These are phyloP conservation scores for Drosophila neonasuta DNA, from an alignment of 2,888 invertebrate species.

Conservation along the genomic window DNA sequence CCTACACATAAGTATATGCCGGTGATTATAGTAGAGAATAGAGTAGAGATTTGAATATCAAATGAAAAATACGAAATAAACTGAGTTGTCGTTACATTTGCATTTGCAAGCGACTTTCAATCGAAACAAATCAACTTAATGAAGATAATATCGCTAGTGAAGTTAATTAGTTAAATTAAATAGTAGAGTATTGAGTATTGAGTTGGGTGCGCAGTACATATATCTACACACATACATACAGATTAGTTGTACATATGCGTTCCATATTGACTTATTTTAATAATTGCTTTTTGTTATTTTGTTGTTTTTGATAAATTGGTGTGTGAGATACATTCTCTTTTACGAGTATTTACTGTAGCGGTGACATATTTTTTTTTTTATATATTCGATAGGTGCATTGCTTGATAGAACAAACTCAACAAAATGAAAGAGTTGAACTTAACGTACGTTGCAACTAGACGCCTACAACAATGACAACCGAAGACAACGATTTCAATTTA, in stretches of 20 bases:
- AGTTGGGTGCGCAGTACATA: constrained; percentile 50
- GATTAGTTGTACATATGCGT: constrained; percentile 46
- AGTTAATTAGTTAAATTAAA: constrained; percentile 21
- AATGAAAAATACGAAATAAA: constrained; percentile 16
- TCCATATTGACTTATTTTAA: constrained; percentile 33
- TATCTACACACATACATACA: constrained; percentile 47
- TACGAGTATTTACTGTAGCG: constrained; percentile 66
- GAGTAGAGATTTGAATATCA: neutral
- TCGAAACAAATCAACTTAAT: constrained; percentile 19
- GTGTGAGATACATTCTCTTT: constrained; percentile 65
- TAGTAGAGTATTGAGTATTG: constrained; percentile 15
- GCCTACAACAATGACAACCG: constrained; percentile 44
- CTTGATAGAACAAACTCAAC: constrained; percentile 45
- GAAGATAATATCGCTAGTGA: constrained; percentile 27
- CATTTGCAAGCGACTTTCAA: constrained; percentile 18
- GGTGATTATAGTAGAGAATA: constrained; percentile 9
- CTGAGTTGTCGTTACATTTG: constrained; percentile 11
- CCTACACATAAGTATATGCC: constrained; percentile 21
- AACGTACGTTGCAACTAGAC: constrained; percentile 29
- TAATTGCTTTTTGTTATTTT: neutral
- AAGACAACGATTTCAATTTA: constrained; percentile 17
- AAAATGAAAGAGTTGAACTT: constrained; percentile 10
- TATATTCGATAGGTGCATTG: constrained; percentile 65
- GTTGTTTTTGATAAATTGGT: constrained; percentile 33
- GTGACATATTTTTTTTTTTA: constrained; percentile 45